Percentiles rank a stretch among this genome's conserved stretches.
Conservation (phyloP, 2,888 invertebrate genomes). For the Rhorus exstirpatorius region DNA sequence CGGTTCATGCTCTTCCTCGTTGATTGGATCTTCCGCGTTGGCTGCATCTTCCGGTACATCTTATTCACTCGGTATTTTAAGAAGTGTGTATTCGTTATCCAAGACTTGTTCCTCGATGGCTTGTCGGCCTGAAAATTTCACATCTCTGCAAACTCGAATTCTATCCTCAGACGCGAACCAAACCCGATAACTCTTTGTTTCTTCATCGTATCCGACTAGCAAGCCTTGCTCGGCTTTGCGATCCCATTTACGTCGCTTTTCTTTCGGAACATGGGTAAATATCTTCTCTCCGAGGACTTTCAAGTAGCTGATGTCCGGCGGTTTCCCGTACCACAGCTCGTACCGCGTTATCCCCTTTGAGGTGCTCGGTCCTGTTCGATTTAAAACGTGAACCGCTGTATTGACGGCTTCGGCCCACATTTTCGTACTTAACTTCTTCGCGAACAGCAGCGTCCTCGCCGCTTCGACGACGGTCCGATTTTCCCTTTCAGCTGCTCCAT, state of each 20-base stretch:
- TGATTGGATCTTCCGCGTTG: conserved; percentile 2
- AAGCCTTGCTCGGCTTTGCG: conserved; percentile 1
- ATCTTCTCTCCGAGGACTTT: conserved; percentile 40
- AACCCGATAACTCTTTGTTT: conserved; percentile 58
- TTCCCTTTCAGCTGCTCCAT: no score
- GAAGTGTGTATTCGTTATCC: no score
- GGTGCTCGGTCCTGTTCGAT: no score
- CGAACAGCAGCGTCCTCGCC: conserved; percentile 72
- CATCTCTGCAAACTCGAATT: conserved; percentile 55
- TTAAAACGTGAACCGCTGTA: conserved; percentile 53
- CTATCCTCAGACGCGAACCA: conserved; percentile 33
- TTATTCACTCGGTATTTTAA: no score
- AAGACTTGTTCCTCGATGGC: no score
- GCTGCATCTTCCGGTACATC: conserved; percentile 12
- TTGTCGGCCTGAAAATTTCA: no score
- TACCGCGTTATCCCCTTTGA: no score
- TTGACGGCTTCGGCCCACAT: conserved; percentile 77
- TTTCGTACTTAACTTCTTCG: conserved; percentile 65
- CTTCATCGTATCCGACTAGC: conserved; percentile 59
- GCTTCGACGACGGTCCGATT: no score
- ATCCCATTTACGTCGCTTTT: conserved; percentile 50
- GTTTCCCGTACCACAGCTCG: conserved; percentile 16
- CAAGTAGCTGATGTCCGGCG: conserved; percentile 21
- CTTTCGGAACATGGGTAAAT: conserved; percentile 51
- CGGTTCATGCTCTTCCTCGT: conserved; percentile 4